Base-by-base conservation (phyloP, 2,888 invertebrate species). In the Ectemnius cavifrons region DNA sequence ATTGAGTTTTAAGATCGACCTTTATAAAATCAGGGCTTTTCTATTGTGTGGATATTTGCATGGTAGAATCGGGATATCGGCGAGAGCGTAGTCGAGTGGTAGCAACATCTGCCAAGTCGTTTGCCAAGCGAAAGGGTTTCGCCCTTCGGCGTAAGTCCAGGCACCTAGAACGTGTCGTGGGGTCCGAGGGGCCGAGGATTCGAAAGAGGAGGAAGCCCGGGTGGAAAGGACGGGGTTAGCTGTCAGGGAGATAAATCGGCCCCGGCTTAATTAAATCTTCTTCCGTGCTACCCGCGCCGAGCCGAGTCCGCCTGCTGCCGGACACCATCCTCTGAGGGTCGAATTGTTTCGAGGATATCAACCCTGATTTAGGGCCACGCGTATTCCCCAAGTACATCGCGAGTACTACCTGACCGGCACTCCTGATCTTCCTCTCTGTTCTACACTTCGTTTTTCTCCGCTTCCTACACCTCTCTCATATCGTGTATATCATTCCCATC, bases 241-340 rank as follows among this genome's bases (percentile, higher is more conserved):
- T 90, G 91, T 91, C 91, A 91, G 90, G 82, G 91, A 91, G 91
- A 91, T 91, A 91, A 91, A 90, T 91, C 91, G 91, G 90, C 88
- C 86, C 88, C 85, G 86, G 91, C 91, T 91, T 91, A 91, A 91
- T 91, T 91, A 91, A 91, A 91, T 91, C 91, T 91, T 91, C 91
- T 90, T 90, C 90, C 88, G 87, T 86, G 86, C 88, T 86, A 87
- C 84, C 84, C 84, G 81, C 84, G 81, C 84, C 82, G 79, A 82
- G 84, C 78, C 83, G 75, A 81, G 79, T 75, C 79, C 81, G n/a
- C 16, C 80, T 80, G 78, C 84, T 78, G 87, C 85, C 79, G 86
- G 86, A 87, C 87, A 87, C 83, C 84, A 85, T 84, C 77, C 83
- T 85, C 79, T 75, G 82, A 85, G 87, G 86, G 85, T 86, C 84